phyloP scores from a whole-genome alignment of 2,888 invertebrate species.

The Creontiades dilutus region DNA sequence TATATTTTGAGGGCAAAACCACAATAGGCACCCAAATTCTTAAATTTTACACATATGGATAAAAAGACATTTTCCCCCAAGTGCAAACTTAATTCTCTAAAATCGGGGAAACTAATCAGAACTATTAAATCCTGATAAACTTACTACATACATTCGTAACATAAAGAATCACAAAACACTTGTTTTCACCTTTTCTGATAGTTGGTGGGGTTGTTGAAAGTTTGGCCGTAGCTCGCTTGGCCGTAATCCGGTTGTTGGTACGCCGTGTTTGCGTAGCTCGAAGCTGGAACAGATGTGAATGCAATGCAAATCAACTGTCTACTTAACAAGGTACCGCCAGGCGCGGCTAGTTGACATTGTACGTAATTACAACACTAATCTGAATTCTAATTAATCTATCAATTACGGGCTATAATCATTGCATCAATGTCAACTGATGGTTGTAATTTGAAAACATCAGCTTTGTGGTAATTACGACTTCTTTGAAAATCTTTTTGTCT shows the following conservation, averaged over 20 bases:
- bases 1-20: no score
- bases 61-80: no score
- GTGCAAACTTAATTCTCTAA: no score
- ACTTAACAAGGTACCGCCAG: conserved; percentile 48
- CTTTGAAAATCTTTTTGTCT: no score
- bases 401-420: conserved; percentile 53
- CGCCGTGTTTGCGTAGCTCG: conserved; percentile 69
- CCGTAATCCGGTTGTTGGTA: conserved; percentile 62
- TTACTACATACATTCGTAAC: no score
- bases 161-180: background rate
- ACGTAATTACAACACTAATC: conserved; percentile 64
- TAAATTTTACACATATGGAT: no score
- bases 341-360: conserved; percentile 60
- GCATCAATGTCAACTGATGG: background rate
- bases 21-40: no score
- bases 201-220: conserved; percentile 75
- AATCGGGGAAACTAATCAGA: no score
- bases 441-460: background rate
- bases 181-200: conserved; percentile 74
- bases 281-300: conserved; percentile 69
- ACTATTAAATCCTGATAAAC: no score
- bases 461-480: background rate
- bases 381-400: conserved; percentile 62
- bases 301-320: conserved; percentile 53
- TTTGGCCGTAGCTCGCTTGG: conserved; percentile 68